Evolutionary conservation across 2,888 invertebrate genomes (phyloP).

Genomic region (Stratiomys singularior): DNA sequence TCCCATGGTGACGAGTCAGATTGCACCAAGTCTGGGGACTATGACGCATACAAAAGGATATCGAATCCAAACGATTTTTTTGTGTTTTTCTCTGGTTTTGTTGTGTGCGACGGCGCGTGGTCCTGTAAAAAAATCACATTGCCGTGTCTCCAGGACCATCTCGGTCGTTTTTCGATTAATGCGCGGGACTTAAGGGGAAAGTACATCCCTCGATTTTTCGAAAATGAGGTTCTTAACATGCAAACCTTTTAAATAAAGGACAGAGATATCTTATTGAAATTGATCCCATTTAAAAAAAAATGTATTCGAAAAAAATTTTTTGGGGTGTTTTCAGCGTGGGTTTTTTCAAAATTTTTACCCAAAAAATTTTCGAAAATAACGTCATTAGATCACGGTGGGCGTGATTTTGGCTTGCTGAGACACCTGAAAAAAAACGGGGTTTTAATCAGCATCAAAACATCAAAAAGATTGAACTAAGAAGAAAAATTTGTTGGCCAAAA

Average conservation of each 20-base stretch:
- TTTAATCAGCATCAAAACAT: neutral
- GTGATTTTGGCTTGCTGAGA: too few species aligned
- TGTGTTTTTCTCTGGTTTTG: too few species aligned
- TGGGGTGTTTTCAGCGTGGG: neutral
- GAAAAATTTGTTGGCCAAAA: neutral
- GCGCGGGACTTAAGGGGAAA: too few species aligned
- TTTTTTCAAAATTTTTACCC: neutral
- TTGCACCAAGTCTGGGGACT: too few species aligned
- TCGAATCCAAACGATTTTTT: too few species aligned
- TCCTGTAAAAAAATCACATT: too few species aligned
- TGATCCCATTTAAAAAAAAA: neutral
- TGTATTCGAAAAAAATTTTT: neutral
- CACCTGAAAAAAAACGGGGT: neutral
- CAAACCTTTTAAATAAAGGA: neutral
- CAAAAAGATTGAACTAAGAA: neutral
- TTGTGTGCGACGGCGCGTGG: too few species aligned
- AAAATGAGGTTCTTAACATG: neutral
- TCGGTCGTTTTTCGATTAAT: too few species aligned
- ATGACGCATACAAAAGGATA: too few species aligned
- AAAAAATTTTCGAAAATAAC: neutral
- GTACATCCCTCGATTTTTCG: neutral
- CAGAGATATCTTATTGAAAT: neutral
- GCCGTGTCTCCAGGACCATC: too few species aligned
- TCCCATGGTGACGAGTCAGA: too few species aligned
- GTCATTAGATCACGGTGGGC: too few species aligned